These are phyloP conservation scores for Plagodis dolabraria DNA, from an alignment of 2,888 invertebrate genomes.

Conservation along the genomic window DNA sequence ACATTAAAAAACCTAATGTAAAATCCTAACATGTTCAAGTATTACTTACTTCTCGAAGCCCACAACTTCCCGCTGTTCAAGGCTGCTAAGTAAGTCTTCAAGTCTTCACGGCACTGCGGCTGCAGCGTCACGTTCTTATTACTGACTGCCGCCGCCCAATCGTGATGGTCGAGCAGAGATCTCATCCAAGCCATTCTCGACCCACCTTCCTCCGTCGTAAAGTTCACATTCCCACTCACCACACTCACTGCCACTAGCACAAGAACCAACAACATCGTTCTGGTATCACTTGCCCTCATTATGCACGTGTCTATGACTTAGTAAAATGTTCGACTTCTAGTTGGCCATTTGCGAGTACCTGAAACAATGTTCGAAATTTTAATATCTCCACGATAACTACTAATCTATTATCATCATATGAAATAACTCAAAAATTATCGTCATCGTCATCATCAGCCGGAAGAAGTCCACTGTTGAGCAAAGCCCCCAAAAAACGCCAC, in stretches of 20 bases:
- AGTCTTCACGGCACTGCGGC: conserved; percentile 79
- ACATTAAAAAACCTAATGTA: too few relatives aligned
- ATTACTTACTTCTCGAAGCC: conserved; percentile 91
- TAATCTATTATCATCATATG: too few relatives aligned
- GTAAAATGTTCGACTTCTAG: conserved; percentile 27
- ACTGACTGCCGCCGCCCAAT: conserved; percentile 76
- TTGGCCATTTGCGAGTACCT: conserved; percentile 39
- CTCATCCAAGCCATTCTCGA: conserved; percentile 87
- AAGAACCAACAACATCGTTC: conserved; percentile 63
- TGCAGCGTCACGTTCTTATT: conserved; percentile 74
- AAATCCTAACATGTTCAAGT: too few relatives aligned
- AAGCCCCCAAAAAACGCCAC: too few relatives aligned
- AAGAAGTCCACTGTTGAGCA: too few relatives aligned
- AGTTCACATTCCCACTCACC: conserved; percentile 69
- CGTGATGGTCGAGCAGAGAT: conserved; percentile 87
- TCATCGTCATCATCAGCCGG: too few relatives aligned
- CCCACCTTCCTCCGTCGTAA: conserved; percentile 39
- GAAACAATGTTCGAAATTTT: conserved; percentile 40
- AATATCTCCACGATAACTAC: conserved; percentile 3
- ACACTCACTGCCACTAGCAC: conserved; percentile 71
- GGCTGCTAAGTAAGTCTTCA: conserved; percentile 83
- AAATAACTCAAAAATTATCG: too few relatives aligned
- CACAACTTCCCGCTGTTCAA: conserved; percentile 88
- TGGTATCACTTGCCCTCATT: conserved; percentile 37
- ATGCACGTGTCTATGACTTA: conserved; percentile 37